Base-by-base conservation (phyloP, 1,140 invertebrate genomes). In the Trichomalopsis sarcophagae region DNA sequence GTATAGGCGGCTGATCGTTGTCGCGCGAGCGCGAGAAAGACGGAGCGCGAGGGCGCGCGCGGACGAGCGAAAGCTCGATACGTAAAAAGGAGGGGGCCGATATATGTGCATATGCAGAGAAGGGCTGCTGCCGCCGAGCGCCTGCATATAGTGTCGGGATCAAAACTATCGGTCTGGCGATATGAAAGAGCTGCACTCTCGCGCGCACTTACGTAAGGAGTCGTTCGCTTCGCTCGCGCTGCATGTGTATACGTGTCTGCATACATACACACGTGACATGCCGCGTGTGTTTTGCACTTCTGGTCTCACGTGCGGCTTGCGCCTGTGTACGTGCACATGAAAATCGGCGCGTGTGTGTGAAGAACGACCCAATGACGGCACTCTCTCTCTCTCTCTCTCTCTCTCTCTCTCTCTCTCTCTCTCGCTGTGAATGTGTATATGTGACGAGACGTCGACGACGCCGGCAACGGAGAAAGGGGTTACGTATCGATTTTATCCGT, bases 401-500 rank as follows among this genome's bases (percentile, higher is more conserved):
- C 13, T 6, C 14, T 17, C 2, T 17, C 3, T 50, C 47, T 11
- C 47, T 50, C 47, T 13, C 4, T 50, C 47, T 50, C 17, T 7
- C 17, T 21, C 4, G 17, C 4, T 40, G 75, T 73, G 23, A 84
- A 80, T 44, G 55, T 79, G 82, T 77, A 77, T 75, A 66, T 73
- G 82, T 55, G 82, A 62, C 86, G 75, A 81, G 27, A 44, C 66
- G 77, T 82, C 84, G 81, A 78, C 82, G 81, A 83, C 71, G 76
- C 79, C 78, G 78, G 55, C 81, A 79, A 50, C 62, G 86, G 81
- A 81, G 69, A 81, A 84, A 86, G 74, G 84, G 85, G 75, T 84
- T 87, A 81, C 21, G 30, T 89, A 89, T 90, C 87, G 89, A 90
- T 89, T 90, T 90, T 88, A 90, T 90, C 82, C 87, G 73, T 73